Percentiles rank a stretch among this genome's conserved stretches.
Conservation (phyloP, 1,140 invertebrate genomes). For the Neuroterus valhalla region DNA sequence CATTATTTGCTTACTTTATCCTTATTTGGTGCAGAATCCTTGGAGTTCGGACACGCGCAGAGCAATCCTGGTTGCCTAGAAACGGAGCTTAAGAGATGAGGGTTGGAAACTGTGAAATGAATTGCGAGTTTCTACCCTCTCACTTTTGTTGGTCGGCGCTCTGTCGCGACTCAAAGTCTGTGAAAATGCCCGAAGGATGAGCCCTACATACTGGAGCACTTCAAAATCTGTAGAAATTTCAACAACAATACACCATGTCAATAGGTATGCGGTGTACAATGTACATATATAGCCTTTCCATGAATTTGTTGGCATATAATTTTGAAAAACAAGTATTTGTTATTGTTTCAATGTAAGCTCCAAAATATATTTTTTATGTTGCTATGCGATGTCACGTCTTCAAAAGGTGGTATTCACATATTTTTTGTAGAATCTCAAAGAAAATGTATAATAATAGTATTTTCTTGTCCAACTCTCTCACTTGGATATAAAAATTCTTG, state of each 20-base stretch:
- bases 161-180: conserved; percentile 18
- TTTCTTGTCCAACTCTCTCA: too few relatives aligned
- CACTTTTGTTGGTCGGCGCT: background rate
- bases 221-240: background rate
- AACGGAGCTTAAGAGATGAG: background rate
- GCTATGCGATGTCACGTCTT: too few relatives aligned
- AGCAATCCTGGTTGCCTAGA: background rate
- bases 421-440: too few relatives aligned
- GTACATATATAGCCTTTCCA: background rate
- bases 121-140: background rate
- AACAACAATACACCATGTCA: conserved; percentile 9
- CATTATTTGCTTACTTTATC: background rate
- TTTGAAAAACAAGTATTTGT: background rate
- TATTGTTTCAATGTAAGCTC: background rate
- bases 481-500: too few relatives aligned
- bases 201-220: background rate
- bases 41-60: background rate
- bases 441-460: too few relatives aligned
- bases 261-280: background rate
- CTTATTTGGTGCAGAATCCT: background rate
- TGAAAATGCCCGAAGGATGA: background rate
- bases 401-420: too few relatives aligned
- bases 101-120: background rate
- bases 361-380: background rate
- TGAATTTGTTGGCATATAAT: background rate